These are phyloP conservation scores for Capra hircus DNA, from an alignment of 2,113 vertebrate genomes.

Conservation along the genomic window DNA sequence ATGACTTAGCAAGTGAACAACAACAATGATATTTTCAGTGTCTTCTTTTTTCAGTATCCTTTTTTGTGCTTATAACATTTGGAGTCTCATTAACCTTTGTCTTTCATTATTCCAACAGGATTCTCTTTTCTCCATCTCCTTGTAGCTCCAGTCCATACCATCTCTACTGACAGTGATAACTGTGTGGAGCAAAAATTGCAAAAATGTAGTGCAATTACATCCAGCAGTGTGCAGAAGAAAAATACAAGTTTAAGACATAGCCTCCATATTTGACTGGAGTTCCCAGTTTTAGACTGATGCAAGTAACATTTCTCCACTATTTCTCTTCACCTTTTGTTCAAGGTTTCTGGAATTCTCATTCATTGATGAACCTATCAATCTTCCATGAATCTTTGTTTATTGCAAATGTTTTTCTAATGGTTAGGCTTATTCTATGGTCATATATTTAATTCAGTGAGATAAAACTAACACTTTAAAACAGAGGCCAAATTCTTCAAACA, in stretches of 20 bases:
- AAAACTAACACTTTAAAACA: background rate
- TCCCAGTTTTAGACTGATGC: background rate
- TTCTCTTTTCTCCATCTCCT: background rate
- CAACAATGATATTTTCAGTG: background rate
- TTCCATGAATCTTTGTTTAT: background rate
- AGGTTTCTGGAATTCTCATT: background rate
- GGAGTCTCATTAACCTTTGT: background rate
- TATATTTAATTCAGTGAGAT: background rate
- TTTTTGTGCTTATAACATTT: background rate
- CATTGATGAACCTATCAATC: background rate
- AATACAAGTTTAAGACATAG: background rate
- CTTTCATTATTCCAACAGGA: background rate
- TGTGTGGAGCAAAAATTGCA: background rate
- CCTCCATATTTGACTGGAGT: background rate
- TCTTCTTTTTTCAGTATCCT: background rate
- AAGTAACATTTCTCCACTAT: background rate
- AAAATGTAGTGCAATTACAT: background rate
- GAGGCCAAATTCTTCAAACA: background rate
- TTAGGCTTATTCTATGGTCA: background rate
- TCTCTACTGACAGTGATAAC: background rate
- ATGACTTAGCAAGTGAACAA: background rate
- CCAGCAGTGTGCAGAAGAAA: background rate
- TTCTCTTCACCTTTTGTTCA: background rate
- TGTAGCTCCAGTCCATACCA: background rate
- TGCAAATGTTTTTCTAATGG: background rate